Base-by-base conservation (phyloP, 2,888 invertebrate genomes). In the Cyaniris semiargus region DNA sequence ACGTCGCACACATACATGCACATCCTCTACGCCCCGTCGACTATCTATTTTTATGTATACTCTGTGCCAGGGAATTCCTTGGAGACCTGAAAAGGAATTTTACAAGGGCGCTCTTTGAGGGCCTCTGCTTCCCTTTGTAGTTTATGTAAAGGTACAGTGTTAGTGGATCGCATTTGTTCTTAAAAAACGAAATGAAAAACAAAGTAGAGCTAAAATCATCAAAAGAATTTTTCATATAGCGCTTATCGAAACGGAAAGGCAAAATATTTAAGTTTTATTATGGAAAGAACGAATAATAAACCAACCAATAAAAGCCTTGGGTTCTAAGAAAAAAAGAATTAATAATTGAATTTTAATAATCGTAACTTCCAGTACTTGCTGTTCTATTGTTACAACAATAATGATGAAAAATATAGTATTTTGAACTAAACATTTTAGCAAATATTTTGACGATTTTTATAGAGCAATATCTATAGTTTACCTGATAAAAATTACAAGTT, bases 81-180 rank as follows among this genome's bases (percentile, higher is more conserved):
- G 77, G 92, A 91, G 92, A 92, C 89, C 89, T 89, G 90, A 90
- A 91, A 91, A 89, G 85, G 87, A 89, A 88, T 89, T 91, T 92
- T 88, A 90, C 90, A 91, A 91, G 91, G 90, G 90, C 89, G 86
- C 84, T 85, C 87, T 89, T 89, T 88, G 90, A 83, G 79, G 85
- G 89, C 90, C 88, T 90, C 89, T 85, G 85, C 85, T 83, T 85
- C 86, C 88, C 86, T 88, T 88, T 87, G 85, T 86, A 84, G 86
- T 86, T 86, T 86, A 86, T 84, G 86, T 85, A 86, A 85, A 74
- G 21, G 74, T 72, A 72, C 44, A 23, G 27, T 27, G 48, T 66
- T 31, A 31, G 66, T 60, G 60, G n/a, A 60, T 60, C 3, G 60
- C 13, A 31, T 66, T 66, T 31, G 15, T 27, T 66, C 27, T 27